phyloP scores from a whole-genome alignment of 2,888 invertebrate species.

The Ectobius pallidus region DNA sequence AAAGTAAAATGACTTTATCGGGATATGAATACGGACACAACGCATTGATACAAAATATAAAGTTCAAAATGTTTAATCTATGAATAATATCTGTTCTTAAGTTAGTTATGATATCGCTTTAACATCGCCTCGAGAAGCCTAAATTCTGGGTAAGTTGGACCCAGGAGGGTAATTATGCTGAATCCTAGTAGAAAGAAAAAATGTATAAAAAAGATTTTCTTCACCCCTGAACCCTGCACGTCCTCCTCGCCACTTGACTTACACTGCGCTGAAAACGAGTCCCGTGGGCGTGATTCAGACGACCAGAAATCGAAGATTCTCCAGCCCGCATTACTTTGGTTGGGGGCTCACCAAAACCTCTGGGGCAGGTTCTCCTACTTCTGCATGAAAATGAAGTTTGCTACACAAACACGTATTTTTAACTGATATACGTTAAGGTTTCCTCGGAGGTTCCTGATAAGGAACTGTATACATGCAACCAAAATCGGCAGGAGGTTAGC shows the following conservation, averaged over 20 bases:
- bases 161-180: conserved; percentile 2
- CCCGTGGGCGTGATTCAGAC: conserved; percentile 7
- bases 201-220: conserved; percentile 1
- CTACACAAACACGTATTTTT: not conserved
- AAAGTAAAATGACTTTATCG: too few relatives aligned
- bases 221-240: not conserved
- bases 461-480: not conserved
- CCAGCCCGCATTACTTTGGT: not conserved
- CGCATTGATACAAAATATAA: too few relatives aligned
- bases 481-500: too few relatives aligned
- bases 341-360: not conserved
- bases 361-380: not conserved
- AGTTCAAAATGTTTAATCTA: too few relatives aligned
- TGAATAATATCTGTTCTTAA: conserved; percentile 1
- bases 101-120: not conserved
- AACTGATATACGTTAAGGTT: not conserved
- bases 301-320: conserved; percentile 10
- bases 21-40: too few relatives aligned
- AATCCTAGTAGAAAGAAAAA: not conserved
- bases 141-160: not conserved
- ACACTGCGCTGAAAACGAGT: conserved; percentile 10
- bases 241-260: not conserved
- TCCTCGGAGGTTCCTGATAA: conserved; percentile 7
- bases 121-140: not conserved
- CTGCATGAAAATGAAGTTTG: conserved; percentile 19